These are phyloP conservation scores for Orbicella faveolata DNA, from an alignment of 64 coral and sea anemone species.

Conservation along the genomic window DNA sequence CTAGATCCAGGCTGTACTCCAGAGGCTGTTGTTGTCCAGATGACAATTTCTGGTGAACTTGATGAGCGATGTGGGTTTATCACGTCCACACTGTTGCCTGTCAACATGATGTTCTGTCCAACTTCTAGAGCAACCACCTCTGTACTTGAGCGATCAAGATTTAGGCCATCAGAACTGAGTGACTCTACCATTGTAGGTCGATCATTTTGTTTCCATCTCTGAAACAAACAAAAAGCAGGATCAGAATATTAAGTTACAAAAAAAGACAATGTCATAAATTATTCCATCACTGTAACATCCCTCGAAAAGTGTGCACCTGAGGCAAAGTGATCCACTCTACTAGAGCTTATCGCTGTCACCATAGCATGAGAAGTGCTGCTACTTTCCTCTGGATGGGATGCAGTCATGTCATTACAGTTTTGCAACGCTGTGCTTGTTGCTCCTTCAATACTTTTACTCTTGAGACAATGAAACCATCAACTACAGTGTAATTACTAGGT, in stretches of 20 bases:
- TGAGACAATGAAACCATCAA: too few species aligned
- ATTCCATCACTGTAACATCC: background rate
- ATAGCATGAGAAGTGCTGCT: too few species aligned
- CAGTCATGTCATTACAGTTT: too few species aligned
- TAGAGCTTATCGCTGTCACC: too few species aligned
- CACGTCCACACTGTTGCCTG: constrained; percentile 12
- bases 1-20: background rate
- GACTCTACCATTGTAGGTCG: constrained; percentile 44
- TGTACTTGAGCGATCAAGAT: constrained; percentile 23
- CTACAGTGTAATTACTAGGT: too few species aligned
- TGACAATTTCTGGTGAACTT: constrained; percentile 21
- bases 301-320: too few species aligned
- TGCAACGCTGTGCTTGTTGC: too few species aligned
- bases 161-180: constrained; percentile 1
- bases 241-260: background rate
- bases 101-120: constrained; percentile 12
- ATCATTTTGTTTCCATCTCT: constrained; percentile 39
- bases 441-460: too few species aligned
- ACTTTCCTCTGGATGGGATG: too few species aligned
- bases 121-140: constrained; percentile 4
- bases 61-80: constrained; percentile 6
- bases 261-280: background rate
- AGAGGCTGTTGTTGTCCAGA: constrained; percentile 19
- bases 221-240: background rate
- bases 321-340: too few species aligned